A percentile compares a stretch with the other conserved stretches of the same genome.
phyloP scores from a whole-genome alignment of 1,140 invertebrate genomes.

The Phocides pigmalion region DNA sequence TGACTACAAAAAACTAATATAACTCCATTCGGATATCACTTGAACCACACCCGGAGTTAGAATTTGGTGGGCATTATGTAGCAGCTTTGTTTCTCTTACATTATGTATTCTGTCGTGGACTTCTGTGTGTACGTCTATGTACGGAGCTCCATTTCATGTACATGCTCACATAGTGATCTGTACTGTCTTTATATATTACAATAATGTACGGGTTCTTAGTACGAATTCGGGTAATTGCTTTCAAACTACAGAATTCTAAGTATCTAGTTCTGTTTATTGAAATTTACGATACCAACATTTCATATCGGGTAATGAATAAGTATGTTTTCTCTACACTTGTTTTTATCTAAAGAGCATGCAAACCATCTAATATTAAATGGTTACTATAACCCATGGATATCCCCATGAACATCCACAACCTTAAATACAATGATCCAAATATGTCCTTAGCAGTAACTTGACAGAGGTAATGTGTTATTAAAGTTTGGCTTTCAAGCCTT shows the following conservation, averaged over 20 bases:
- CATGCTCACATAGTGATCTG: slow-evolving; percentile 52
- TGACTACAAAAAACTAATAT: no score
- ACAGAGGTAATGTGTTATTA: no score
- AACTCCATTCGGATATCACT: slow-evolving; percentile 32
- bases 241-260: slow-evolving; percentile 14
- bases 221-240: slow-evolving; percentile 19
- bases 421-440: no score
- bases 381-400: no score
- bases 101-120: slow-evolving; percentile 76
- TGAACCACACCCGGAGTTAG: slow-evolving; percentile 56
- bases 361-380: no score
- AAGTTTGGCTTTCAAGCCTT: no score
- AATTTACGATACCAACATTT: slow-evolving; percentile 6
- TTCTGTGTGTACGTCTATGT: slow-evolving; percentile 60
- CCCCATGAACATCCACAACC: no score
- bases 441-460: no score
- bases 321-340: no score
- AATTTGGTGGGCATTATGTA: slow-evolving; percentile 79
- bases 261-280: not conserved
- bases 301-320: not conserved
- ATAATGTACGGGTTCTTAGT: slow-evolving; percentile 8
- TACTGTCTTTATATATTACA: slow-evolving; percentile 24
- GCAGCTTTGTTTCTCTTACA: slow-evolving; percentile 75
- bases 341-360: no score
- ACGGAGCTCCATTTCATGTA: slow-evolving; percentile 39